Evolutionary conservation across 2,113 vertebrate genomes (phyloP).

Genomic region (Triplophysa siluroides): DNA sequence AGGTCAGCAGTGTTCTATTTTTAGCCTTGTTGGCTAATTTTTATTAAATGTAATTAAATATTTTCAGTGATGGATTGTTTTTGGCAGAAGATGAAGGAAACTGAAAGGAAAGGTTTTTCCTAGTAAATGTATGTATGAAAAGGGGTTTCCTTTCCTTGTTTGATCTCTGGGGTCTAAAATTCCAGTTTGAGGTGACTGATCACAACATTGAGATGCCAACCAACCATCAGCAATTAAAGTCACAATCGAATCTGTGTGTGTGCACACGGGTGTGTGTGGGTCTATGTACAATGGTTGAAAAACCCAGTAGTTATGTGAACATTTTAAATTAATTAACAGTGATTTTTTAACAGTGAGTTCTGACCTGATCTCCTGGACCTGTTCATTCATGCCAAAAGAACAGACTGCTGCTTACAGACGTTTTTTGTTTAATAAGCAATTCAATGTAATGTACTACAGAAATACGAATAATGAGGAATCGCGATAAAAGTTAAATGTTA

Average conservation of each 20-base stretch:
- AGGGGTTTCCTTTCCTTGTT: neutral
- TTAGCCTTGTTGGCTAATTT: no score
- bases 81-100: no score
- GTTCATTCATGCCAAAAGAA: neutral
- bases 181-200: slow-evolving; percentile 32
- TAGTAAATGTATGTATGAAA: neutral
- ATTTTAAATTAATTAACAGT: slow-evolving; percentile 34
- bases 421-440: neutral
- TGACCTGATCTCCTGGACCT: slow-evolving; percentile 11
- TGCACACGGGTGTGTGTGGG: neutral
- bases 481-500: neutral
- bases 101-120: neutral
- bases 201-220: slow-evolving; percentile 30
- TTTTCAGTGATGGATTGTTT: no score
- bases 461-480: neutral
- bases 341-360: slow-evolving; percentile 17
- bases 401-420: neutral
- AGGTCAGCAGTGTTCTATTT: no score
- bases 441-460: neutral
- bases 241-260: slow-evolving; percentile 18
- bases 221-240: slow-evolving; percentile 25
- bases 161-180: neutral
- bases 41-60: no score
- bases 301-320: slow-evolving; percentile 33
- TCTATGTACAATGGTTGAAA: neutral